Conservation (phyloP, 2,113 vertebrate genomes). For the Verasper variegatus region DNA sequence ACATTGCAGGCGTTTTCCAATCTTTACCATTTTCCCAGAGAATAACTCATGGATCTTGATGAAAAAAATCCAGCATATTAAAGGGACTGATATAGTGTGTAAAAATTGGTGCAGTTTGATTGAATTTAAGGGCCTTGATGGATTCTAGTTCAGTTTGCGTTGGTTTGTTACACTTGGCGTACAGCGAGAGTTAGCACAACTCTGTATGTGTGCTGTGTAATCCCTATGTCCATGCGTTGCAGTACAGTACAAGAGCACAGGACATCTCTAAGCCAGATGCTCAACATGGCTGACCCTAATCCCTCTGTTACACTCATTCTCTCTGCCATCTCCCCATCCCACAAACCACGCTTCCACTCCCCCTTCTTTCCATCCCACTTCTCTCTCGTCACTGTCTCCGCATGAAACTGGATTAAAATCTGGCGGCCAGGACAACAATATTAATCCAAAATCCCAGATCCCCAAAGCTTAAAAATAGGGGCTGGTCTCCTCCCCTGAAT, state of each 20-base stretch:
- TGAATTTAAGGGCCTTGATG: too few relatives aligned
- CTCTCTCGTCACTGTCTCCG: conserved; percentile 46
- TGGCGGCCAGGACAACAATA: conserved; percentile 36
- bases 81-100: too few relatives aligned
- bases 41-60: too few relatives aligned
- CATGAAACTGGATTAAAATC: conserved; percentile 70
- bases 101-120: too few relatives aligned
- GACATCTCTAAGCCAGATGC: conserved; percentile 75
- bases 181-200: conserved; percentile 32
- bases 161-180: conserved; percentile 20
- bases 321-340: conserved; percentile 51
- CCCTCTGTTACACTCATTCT: conserved; percentile 69
- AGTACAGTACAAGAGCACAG: conserved; percentile 39
- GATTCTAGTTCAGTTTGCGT: not conserved
- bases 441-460: conserved; percentile 70
- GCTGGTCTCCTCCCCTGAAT: conserved; percentile 16
- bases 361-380: conserved; percentile 22
- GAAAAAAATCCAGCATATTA: too few relatives aligned
- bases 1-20: too few relatives aligned
- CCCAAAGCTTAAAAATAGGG: conserved; percentile 54
- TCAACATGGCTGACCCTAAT: conserved; percentile 83
- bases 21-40: too few relatives aligned
- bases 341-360: conserved; percentile 36
- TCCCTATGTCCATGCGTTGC: conserved; percentile 57
- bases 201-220: conserved; percentile 57